Percentiles rank a stretch among this genome's conserved stretches.
Conservation (phyloP, 1,140 invertebrate genomes). For the Dendrolimus kikuchii region DNA sequence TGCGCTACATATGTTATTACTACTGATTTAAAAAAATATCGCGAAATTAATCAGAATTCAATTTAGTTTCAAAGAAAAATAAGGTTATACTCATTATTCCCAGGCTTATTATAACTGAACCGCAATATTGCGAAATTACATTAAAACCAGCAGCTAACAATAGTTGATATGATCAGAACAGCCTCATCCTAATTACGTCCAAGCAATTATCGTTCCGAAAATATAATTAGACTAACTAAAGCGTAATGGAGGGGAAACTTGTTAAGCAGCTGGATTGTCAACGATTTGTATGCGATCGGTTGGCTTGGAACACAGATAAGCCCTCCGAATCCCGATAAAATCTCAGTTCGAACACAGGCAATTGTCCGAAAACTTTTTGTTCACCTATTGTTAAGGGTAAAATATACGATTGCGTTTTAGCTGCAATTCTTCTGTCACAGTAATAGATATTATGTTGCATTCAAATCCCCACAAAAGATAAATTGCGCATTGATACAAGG, state of each 20-base stretch:
- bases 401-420: constrained; percentile 63
- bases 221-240: constrained; percentile 11
- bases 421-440: constrained; percentile 45
- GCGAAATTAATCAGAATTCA: no score
- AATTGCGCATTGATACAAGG: constrained; percentile 59
- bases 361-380: constrained; percentile 52
- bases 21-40: no score
- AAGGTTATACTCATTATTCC: no score
- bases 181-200: no score
- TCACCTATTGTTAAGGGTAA: constrained; percentile 29
- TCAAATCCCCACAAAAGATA: constrained; percentile 47
- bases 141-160: no score
- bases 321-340: constrained; percentile 51
- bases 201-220: constrained; percentile 4
- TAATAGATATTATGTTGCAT: constrained; percentile 53
- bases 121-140: no score
- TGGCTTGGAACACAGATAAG: constrained; percentile 48
- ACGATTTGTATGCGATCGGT: constrained; percentile 40
- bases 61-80: no score
- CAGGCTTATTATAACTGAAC: no score
- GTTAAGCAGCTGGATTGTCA: constrained; percentile 31
- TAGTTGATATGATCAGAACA: no score
- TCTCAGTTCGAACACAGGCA: constrained; percentile 58
- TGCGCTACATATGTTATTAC: no score
- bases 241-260: constrained; percentile 49